phyloP scores from a whole-genome alignment of 2,797 vertebrate genomes.

The Lepus townsendii region DNA sequence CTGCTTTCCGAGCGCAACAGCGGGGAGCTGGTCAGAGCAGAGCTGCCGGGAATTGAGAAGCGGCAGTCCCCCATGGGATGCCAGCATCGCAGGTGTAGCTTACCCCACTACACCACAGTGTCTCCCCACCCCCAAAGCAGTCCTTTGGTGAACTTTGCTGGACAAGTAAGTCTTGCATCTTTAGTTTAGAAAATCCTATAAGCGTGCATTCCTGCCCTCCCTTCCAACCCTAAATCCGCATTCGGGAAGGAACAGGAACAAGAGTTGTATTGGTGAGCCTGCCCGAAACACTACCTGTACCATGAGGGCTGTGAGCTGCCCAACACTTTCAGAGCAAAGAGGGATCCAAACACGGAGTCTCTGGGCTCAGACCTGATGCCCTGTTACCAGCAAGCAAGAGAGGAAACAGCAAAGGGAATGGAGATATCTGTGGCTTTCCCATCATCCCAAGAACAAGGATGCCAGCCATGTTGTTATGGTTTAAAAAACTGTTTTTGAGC shows the following conservation, averaged over 20 bases:
- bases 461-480: neutral
- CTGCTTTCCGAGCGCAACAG: too few relatives aligned
- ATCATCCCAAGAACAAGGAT: neutral
- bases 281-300: neutral
- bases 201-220: neutral
- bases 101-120: too few relatives aligned
- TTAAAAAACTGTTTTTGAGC: neutral
- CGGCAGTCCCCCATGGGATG: neutral
- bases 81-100: too few relatives aligned
- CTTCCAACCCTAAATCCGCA: neutral
- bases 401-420: neutral
- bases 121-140: neutral
- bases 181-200: neutral
- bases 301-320: neutral
- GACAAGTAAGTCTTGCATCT: fast-evolving
- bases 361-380: neutral
- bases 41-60: neutral
- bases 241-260: neutral
- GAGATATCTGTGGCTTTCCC: neutral
- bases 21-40: too few relatives aligned
- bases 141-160: neutral
- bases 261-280: neutral
- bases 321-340: neutral
- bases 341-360: slow-evolving; percentile 17
- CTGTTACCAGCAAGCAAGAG: neutral